A percentile compares a stretch with the other conserved stretches of the same genome.
phyloP scores from a whole-genome alignment of 2,113 vertebrate genomes.

The Boulengeromyrus knoepffleri region DNA sequence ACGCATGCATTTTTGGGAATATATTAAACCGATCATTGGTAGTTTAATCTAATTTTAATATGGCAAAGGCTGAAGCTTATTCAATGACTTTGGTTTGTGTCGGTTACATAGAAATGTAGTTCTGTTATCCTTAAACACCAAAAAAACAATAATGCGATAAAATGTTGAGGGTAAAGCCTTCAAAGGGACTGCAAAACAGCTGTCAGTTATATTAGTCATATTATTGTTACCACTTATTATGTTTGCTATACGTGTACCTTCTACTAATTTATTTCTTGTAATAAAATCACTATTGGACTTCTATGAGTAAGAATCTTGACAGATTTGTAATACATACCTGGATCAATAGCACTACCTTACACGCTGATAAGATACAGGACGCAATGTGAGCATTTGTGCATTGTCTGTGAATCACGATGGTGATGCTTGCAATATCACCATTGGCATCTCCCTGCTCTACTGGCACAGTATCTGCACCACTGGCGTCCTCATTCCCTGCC shows the following conservation, averaged over 20 bases:
- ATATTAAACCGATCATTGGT: background rate
- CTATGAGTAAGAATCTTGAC: background rate
- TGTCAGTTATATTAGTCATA: background rate
- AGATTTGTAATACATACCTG: background rate
- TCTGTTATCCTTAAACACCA: background rate
- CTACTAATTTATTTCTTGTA: background rate
- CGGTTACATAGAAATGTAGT: background rate
- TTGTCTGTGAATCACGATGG: background rate
- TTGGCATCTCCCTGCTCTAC: background rate
- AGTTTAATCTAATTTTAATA: background rate
- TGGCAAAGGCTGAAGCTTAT: background rate
- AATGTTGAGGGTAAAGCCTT: background rate
- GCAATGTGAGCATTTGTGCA: background rate
- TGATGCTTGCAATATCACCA: background rate
- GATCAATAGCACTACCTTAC: background rate
- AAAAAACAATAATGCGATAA: background rate
- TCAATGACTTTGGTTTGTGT: background rate
- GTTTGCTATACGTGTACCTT: background rate
- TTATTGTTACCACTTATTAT: background rate
- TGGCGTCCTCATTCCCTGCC: constrained; percentile 5
- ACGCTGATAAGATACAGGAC: background rate
- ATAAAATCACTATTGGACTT: background rate
- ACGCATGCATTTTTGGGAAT: background rate
- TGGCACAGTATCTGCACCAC: background rate
- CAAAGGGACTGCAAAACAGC: background rate